Percentiles rank a stretch among this genome's conserved stretches.
These are phyloP conservation scores for Salmo trutta DNA, from an alignment of 2,797 vertebrate genomes.

Conservation along the genomic window DNA sequence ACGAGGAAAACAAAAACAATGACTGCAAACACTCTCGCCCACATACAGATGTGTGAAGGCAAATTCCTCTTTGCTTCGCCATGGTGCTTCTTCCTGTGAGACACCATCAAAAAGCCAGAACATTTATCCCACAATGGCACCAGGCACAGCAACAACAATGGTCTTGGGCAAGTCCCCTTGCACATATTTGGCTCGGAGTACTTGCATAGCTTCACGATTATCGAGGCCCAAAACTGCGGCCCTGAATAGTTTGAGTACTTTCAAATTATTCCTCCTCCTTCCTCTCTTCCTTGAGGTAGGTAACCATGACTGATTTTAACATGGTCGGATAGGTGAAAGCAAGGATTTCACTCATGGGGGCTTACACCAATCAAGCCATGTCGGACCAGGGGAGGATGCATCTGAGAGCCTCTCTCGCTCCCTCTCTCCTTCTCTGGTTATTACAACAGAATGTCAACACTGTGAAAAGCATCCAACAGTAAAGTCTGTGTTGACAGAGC, in stretches of 20 bases:
- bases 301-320: no score
- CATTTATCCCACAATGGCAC: conserved; percentile 31
- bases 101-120: conserved; percentile 22
- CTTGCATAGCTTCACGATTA: background rate
- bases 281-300: no score
- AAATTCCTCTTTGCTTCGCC: conserved; percentile 32
- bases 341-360: no score
- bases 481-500: background rate
- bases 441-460: conserved; percentile 14
- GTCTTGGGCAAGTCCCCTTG: background rate
- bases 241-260: background rate
- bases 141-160: conserved; percentile 5
- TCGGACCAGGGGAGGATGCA: background rate
- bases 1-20: conserved; percentile 39
- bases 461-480: conserved; percentile 6
- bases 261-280: no score
- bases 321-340: no score
- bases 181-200: background rate
- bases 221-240: no score
- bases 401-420: conserved; percentile 12
- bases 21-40: conserved; percentile 40
- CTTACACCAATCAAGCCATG: no score
- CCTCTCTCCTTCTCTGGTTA: background rate
- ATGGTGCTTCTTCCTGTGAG: conserved; percentile 20
- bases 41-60: conserved; percentile 33